Evolutionary conservation across 2,888 invertebrate genomes (phyloP).

Genomic region (Anorthoa munda): DNA sequence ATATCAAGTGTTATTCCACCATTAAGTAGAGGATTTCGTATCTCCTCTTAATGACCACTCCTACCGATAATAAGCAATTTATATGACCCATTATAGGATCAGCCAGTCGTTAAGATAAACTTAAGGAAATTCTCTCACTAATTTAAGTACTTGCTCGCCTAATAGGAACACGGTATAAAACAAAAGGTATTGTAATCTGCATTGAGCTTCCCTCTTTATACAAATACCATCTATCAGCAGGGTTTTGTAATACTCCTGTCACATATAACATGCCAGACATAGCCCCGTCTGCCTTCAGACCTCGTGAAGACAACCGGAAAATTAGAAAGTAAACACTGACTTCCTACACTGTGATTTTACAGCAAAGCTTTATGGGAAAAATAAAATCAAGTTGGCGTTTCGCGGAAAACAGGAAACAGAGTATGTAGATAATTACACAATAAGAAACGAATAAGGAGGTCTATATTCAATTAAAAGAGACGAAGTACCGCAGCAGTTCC

Average conservation of each 20-base stretch:
- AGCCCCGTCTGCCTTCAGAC: constrained; percentile 79
- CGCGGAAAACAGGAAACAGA: constrained; percentile 53
- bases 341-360: constrained; percentile 75
- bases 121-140: constrained; percentile 74
- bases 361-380: constrained; percentile 72
- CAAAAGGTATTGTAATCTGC: constrained; percentile 50
- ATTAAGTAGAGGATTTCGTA: constrained; percentile 70
- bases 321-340: constrained; percentile 88
- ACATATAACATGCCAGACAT: constrained; percentile 79
- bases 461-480: constrained; percentile 88
- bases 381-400: constrained; percentile 63
- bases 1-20: constrained; percentile 64
- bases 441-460: constrained; percentile 76
- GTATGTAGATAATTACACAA: constrained; percentile 76
- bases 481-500: constrained; percentile 80
- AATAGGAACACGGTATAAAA: constrained; percentile 57
- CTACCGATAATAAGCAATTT: constrained; percentile 84
- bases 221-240: constrained; percentile 71
- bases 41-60: constrained; percentile 76
- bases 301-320: constrained; percentile 89
- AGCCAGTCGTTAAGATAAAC: constrained; percentile 84
- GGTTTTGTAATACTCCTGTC: constrained; percentile 81
- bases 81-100: constrained; percentile 84
- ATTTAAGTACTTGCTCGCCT: constrained; percentile 70
- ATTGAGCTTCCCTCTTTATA: constrained; percentile 26